Percentiles rank a stretch among this genome's conserved stretches.
These are phyloP conservation scores for Apostichopus japonicus DNA, from an alignment of 35 echinoderm and acorn worm species.

Conservation along the genomic window DNA sequence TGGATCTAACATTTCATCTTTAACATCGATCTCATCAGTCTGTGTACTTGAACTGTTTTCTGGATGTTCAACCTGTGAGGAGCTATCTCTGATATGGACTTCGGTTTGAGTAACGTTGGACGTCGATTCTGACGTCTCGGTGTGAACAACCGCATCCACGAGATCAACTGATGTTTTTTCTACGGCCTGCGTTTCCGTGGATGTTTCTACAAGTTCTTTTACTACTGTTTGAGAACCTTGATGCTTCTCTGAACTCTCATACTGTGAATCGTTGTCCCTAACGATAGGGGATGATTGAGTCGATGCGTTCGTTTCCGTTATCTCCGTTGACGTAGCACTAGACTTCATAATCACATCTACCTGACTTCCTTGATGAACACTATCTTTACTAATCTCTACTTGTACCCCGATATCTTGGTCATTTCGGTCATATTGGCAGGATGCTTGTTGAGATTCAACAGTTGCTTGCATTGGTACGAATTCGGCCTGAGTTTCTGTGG, in stretches of 20 bases:
- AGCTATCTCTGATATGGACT: neutral
- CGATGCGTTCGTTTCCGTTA: neutral
- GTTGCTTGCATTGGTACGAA: neutral
- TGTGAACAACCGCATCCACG: neutral
- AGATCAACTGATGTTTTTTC: conserved; percentile 1
- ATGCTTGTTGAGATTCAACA: conserved; percentile 4
- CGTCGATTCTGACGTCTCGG: neutral
- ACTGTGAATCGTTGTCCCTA: conserved; percentile 33
- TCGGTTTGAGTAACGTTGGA: neutral
- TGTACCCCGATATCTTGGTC: conserved; percentile 23
- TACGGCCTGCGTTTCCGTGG: conserved; percentile 4
- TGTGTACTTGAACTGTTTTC: neutral
- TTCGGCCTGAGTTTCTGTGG: conserved; percentile 11
- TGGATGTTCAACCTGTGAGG: neutral
- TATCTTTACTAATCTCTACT: neutral
- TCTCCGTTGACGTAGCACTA: conserved; percentile 28
- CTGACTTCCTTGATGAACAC: neutral
- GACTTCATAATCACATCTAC: neutral
- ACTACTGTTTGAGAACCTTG: neutral
- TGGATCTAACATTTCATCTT: conserved; percentile 28
- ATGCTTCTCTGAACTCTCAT: neutral
- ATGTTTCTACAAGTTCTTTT: conserved; percentile 16
- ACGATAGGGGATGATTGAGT: conserved; percentile 26
- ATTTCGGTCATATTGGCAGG: conserved; percentile 13
- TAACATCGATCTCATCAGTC: neutral